A percentile compares a stretch with the other conserved stretches of the same genome.
phyloP scores from a whole-genome alignment of 2,113 vertebrate species.

The Platichthys stellatus region DNA sequence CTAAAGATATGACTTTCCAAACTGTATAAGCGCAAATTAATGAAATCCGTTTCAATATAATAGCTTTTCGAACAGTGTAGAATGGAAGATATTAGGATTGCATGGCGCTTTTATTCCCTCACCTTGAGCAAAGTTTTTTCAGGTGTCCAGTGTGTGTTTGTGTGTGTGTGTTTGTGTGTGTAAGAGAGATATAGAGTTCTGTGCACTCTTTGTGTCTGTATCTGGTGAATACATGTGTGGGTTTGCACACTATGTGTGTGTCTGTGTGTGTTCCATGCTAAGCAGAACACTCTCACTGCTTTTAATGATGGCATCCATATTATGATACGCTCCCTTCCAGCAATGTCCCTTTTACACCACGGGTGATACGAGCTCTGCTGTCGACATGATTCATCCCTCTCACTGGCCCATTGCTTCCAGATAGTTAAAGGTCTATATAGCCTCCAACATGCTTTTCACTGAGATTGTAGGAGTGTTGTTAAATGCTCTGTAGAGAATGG shows the following conservation, averaged over 20 bases:
- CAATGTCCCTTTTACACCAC: constrained; percentile 43
- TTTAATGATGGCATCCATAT: constrained; percentile 43
- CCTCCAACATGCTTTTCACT: constrained; percentile 19
- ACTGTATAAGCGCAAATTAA: too few species aligned
- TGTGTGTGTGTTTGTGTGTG: constrained; percentile 8
- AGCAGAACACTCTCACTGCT: constrained; percentile 24
- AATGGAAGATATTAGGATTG: constrained; percentile 23
- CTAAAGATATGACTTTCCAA: too few species aligned
- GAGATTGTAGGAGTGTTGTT: constrained; percentile 45
- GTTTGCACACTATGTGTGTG: not conserved
- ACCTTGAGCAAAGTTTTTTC: constrained; percentile 51
- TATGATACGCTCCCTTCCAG: constrained; percentile 21
- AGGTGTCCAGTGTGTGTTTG: constrained; percentile 32
- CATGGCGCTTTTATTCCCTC: constrained; percentile 36
- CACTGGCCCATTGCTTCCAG: constrained; percentile 57
- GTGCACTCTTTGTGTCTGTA: not conserved
- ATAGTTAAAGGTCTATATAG: constrained; percentile 51
- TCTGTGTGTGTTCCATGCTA: constrained; percentile 12
- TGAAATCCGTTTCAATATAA: too few species aligned
- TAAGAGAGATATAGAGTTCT: not conserved
- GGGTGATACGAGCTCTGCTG: constrained; percentile 51
- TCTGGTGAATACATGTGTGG: constrained; percentile 1
- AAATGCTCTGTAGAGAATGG: constrained; percentile 48
- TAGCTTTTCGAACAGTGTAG: constrained; percentile 24
- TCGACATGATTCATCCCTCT: constrained; percentile 58